These are phyloP conservation scores for Enteromius unitaeniatus DNA, from an alignment of 2,797 vertebrate species.

Conservation along the genomic window DNA sequence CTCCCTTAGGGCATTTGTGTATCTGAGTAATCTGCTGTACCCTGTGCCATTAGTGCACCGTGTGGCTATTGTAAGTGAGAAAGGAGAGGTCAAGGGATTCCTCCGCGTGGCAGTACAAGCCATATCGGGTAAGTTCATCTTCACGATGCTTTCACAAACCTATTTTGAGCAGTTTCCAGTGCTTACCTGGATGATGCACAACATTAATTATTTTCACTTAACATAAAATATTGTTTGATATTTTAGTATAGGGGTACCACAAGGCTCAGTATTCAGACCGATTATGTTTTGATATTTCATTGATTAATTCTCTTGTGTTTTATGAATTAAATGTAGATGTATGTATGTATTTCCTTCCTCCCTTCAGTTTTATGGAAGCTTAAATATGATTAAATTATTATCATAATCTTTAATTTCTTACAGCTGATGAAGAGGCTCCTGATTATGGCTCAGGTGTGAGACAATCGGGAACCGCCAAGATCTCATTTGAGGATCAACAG, in stretches of 20 bases:
- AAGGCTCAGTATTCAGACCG: conserved; percentile 4
- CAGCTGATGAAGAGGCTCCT: conserved; percentile 96
- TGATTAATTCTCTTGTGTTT: background rate
- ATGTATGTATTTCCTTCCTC: background rate
- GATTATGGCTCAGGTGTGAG: conserved; percentile 96
- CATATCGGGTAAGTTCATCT: conserved; percentile 86
- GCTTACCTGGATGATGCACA: too few species aligned
- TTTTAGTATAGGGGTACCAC: background rate
- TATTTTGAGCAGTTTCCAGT: background rate
- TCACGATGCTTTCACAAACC: conserved; percentile 1
- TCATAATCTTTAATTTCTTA: conserved; percentile 29
- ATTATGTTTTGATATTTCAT: conserved; percentile 5
- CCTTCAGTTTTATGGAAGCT: background rate
- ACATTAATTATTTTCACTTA: background rate
- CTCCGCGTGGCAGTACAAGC: conserved; percentile 95
- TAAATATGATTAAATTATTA: background rate
- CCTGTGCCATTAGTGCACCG: conserved; percentile 95
- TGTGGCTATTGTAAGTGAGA: conserved; percentile 96
- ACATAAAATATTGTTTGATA: background rate
- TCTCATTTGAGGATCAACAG: conserved; percentile 96
- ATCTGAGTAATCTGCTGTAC: conserved; percentile 97
- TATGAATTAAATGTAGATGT: background rate
- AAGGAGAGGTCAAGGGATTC: conserved; percentile 97
- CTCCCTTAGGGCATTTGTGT: conserved; percentile 91
- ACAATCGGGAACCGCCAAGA: conserved; percentile 94